Conservation (phyloP, 2,888 invertebrate genomes). For the Orthosia incerta region DNA sequence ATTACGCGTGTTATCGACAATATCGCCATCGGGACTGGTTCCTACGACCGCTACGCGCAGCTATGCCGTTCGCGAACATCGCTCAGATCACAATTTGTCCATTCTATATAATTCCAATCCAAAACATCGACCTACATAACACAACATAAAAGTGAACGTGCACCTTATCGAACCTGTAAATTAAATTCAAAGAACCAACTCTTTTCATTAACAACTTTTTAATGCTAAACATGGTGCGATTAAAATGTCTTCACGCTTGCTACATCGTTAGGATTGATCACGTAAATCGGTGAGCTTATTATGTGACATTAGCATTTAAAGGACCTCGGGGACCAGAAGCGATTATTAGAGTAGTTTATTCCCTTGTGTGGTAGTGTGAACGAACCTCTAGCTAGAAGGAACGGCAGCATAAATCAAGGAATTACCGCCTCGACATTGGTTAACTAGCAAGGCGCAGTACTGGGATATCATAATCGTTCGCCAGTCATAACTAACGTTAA, state of each 20-base stretch:
- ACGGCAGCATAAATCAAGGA: slow-evolving; percentile 80
- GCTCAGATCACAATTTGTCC: slow-evolving; percentile 55
- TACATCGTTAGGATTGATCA: slow-evolving; percentile 62
- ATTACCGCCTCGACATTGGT: slow-evolving; percentile 77
- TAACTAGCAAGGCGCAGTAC: slow-evolving; percentile 71
- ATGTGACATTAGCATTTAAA: slow-evolving; percentile 76
- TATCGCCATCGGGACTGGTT: slow-evolving; percentile 63
- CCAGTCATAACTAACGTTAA: slow-evolving; percentile 73
- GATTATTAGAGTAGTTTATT: slow-evolving; percentile 68
- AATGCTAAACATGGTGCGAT: slow-evolving; percentile 50
- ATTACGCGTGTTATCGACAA: slow-evolving; percentile 62
- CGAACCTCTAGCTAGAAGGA: slow-evolving; percentile 69
- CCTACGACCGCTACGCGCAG: slow-evolving; percentile 62
- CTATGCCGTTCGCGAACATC: slow-evolving; percentile 61
- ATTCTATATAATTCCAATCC: slow-evolving; percentile 57
- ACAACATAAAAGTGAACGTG: slow-evolving; percentile 49
- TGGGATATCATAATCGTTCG: slow-evolving; percentile 78
- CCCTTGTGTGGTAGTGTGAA: slow-evolving; percentile 69
- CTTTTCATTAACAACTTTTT: slow-evolving; percentile 52
- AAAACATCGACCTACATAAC: slow-evolving; percentile 55
- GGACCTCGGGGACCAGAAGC: slow-evolving; percentile 70
- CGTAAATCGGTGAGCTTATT: slow-evolving; percentile 72
- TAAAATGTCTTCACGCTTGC: slow-evolving; percentile 58
- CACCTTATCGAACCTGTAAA: slow-evolving; percentile 50
- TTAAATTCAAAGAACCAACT: slow-evolving; percentile 56